A percentile compares a stretch with the other conserved stretches of the same genome.
Evolutionary conservation across 2,113 vertebrate species (phyloP).

Genomic region (Hucho hucho): DNA sequence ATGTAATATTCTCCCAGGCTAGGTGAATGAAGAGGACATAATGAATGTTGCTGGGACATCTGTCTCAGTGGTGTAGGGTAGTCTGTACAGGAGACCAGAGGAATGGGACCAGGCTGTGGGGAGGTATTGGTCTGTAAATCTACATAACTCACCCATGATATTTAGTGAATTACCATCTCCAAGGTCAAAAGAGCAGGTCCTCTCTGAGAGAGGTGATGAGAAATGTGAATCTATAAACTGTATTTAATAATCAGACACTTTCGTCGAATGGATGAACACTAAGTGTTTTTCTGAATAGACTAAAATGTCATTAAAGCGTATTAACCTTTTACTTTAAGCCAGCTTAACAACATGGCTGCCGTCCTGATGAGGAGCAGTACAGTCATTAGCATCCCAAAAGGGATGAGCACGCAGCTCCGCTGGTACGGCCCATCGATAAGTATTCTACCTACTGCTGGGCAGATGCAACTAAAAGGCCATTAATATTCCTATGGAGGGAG

Average conservation of each 20-base stretch:
- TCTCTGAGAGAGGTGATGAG: neutral
- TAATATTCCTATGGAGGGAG: constrained; percentile 31
- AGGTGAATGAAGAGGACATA: neutral
- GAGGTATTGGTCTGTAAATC: no score
- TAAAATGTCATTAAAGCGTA: neutral
- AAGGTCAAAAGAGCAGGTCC: neutral
- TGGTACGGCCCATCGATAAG: constrained; percentile 25
- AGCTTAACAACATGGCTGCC: neutral
- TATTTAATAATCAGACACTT: neutral
- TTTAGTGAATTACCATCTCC: neutral
- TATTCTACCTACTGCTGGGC: constrained; percentile 33
- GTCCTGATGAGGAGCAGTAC: neutral
- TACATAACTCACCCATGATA: no score
- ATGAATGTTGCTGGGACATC: no score
- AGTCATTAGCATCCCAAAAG: neutral
- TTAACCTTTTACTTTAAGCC: neutral
- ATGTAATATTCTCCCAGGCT: constrained; percentile 2
- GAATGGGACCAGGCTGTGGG: no score
- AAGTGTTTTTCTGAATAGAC: neutral
- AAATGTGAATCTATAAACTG: neutral
- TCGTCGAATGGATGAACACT: neutral
- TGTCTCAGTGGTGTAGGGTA: no score
- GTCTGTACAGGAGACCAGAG: neutral
- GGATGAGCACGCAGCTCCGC: neutral
- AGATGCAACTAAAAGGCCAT: constrained; percentile 26